Percentiles rank a stretch among this genome's conserved stretches.
phyloP scores from a whole-genome alignment of 1,140 invertebrate genomes.

The Littorina saxatilis region DNA sequence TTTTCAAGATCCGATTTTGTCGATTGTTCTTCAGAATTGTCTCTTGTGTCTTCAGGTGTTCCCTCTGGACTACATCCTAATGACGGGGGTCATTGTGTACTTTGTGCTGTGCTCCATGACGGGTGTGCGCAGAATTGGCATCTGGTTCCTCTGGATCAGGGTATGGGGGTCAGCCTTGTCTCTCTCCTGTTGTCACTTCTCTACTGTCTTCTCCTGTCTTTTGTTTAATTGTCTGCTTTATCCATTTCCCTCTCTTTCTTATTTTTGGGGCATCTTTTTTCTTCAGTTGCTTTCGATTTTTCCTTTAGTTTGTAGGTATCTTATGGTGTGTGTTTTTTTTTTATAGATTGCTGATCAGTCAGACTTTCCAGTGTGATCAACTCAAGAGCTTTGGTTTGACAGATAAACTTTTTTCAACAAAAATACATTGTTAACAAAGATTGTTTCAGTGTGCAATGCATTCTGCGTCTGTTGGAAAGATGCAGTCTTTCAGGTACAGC shows the following conservation, averaged over 20 bases:
- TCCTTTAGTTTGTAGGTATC: background rate
- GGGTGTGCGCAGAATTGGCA: conserved; percentile 75
- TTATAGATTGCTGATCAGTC: background rate
- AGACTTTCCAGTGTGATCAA: too few species aligned
- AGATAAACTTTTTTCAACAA: too few species aligned
- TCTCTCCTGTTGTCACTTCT: conserved; percentile 28
- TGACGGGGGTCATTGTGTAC: conserved; percentile 71
- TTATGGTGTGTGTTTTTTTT: background rate
- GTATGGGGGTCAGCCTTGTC: conserved; percentile 63
- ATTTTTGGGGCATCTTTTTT: background rate
- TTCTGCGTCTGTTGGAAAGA: too few species aligned
- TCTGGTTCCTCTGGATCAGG: conserved; percentile 76
- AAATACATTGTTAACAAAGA: too few species aligned
- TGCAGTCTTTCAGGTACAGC: too few species aligned
- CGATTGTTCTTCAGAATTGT: background rate
- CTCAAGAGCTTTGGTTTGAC: too few species aligned
- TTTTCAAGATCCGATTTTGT: too few species aligned
- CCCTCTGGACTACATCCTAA: conserved; percentile 77
- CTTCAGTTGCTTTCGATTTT: background rate
- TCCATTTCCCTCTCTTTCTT: too few species aligned
- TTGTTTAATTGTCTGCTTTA: background rate
- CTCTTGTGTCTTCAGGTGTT: conserved; percentile 68
- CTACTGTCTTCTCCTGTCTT: background rate
- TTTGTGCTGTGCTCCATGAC: conserved; percentile 77
- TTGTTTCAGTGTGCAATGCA: too few species aligned